Base-by-base conservation (phyloP, 2,888 invertebrate species). In the Aquatica leii region DNA sequence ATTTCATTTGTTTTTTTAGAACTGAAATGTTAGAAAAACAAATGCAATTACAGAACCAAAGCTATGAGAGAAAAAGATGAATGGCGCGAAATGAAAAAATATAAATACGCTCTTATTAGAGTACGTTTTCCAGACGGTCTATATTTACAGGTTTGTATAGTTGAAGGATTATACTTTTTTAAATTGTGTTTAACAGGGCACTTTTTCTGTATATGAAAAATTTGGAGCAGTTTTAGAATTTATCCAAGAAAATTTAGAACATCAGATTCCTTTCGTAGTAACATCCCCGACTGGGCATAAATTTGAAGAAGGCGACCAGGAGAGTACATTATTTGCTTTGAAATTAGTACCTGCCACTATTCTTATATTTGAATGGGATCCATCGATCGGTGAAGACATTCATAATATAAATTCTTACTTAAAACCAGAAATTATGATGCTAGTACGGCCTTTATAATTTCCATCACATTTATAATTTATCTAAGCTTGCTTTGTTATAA, bases 11-110 rank as follows among this genome's bases (percentile, higher is more conserved):
- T 57, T 63, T 20, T 62, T 37, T 72, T 77, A 92, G 93, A 71
- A 77, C 86, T 12, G 93, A 95, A 79, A 88, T 88, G 1, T 86
- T 92, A 35, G 96, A 96, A 77, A 90, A 86, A 74, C 88, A 90
- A 75, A 89, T 93, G 77, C 90, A 94, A 84, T 83, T 98, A n/a
- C 5, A 86, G 95, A 73, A 98, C 98, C 0, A 96, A 95, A 80
- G 96, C 95, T 1, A 98, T 98, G 96, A 83, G 97, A 17, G 96
- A 97, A 76, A 91, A 92, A 68, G 95, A 97, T 66, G 94, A 94
- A 76, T 81, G 90, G 64, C 83, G 92, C 53, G 92, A 92, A 75
- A 86, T 92, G 78, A 86, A 91, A 57, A 91, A 91, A 80, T 96
- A 95, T 79, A 90, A 90, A 77, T 98, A 92, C 79, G 88, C 93